Conservation (phyloP, 2,888 invertebrate species). For the Chymomyza caudatula region DNA sequence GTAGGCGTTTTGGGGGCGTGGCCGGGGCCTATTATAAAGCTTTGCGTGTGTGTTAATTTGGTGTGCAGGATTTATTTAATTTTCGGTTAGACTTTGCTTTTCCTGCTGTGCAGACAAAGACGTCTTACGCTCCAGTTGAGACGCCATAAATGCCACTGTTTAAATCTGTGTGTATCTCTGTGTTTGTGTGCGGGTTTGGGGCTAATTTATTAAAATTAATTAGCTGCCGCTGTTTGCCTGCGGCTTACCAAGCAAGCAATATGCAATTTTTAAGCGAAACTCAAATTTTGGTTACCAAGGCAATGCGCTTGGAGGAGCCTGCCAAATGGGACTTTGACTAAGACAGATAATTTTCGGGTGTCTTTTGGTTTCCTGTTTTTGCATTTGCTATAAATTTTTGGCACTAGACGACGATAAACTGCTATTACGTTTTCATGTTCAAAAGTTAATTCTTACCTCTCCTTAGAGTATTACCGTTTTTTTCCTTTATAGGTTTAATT, state of each 20-base stretch:
- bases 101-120: constrained; percentile 9
- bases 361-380: neutral
- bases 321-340: neutral
- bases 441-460: neutral
- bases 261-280: constrained; percentile 32
- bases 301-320: too few relatives aligned
- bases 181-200: constrained; percentile 41
- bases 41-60: constrained; percentile 63
- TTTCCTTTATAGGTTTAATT: too few relatives aligned
- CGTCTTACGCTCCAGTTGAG: neutral
- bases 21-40: neutral
- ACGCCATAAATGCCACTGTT: neutral
- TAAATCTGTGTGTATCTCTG: neutral
- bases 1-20: neutral
- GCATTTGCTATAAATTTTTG: neutral
- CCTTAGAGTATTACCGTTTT: too few relatives aligned
- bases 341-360: neutral
- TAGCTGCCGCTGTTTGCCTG: constrained; percentile 62
- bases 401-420: neutral
- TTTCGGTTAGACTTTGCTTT: constrained; percentile 45
- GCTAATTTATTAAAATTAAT: constrained; percentile 73
- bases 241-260: constrained; percentile 43
- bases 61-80: constrained; percentile 72
- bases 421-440: neutral
- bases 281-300: neutral